Percentiles rank a stretch among this genome's conserved stretches.
Conservation (phyloP, 1,140 invertebrate genomes). For the Euwallacea similis region DNA sequence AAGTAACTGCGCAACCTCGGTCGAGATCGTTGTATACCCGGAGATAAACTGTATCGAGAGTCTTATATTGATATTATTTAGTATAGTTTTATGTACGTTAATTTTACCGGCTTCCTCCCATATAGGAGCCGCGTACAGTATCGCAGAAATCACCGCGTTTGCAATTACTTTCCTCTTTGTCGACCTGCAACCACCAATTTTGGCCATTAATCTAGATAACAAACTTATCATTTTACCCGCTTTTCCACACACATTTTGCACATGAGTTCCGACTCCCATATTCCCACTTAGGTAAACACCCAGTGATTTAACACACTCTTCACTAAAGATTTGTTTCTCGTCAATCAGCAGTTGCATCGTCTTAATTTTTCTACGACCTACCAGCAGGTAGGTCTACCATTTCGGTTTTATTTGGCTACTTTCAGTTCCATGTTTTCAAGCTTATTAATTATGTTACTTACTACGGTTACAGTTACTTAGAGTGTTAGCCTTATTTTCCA, state of each 20-base stretch:
- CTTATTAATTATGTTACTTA: no score
- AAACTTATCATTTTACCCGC: not conserved
- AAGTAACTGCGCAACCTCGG: not conserved
- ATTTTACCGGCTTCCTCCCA: not conserved
- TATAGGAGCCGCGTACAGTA: constrained; percentile 5
- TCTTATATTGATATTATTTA: not conserved
- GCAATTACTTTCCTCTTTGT: not conserved
- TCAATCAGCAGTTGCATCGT: no score
- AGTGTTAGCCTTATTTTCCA: no score
- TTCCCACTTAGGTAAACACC: not conserved
- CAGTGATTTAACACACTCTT: no score
- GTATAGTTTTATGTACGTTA: not conserved
- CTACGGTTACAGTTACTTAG: no score
- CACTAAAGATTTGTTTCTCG: no score
- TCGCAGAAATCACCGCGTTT: not conserved
- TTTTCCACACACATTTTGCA: not conserved
- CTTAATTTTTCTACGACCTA: no score
- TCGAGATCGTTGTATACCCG: not conserved
- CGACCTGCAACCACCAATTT: not conserved
- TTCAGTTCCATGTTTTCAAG: no score
- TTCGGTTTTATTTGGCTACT: no score
- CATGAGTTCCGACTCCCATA: not conserved
- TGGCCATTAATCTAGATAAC: not conserved
- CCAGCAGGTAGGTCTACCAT: no score
- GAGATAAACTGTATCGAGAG: not conserved